Evolutionary conservation across 2,888 invertebrate species (phyloP), one percentile per base, ranked within the genome.

Genomic region (Caenorhabditis sp.): DNA sequence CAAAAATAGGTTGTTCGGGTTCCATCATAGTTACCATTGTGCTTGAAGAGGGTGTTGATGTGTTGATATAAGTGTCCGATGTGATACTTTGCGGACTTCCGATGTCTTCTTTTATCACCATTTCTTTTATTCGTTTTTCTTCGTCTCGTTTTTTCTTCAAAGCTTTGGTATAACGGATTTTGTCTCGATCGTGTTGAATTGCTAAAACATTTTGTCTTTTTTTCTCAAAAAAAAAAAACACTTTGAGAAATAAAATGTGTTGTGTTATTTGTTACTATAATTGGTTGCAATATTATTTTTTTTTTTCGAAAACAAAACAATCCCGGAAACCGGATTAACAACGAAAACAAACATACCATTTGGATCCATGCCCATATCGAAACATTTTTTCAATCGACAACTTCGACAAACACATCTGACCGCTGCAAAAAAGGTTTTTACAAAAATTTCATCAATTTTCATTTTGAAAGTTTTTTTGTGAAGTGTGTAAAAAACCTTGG

Each of bases 341-440:
- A 23, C 12, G 19, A 51, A 51, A 51, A 1, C 5, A 55, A 37
- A 61, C 70, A 23, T 49, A 82, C 82, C 82, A 72, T 81, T 82
- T 65, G 82, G 79, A 65, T 82, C 82, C 82, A 82, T 82, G 66
- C 82, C 82, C 76, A 74, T 78, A 53, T 81, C 81, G 78, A 81
- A 82, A 69, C 82, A 82, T 73, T 82, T 82, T 76, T 82, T 81
- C 62, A 82, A 69, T 19, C 82, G 76, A 64, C 82, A 82, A 59
- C 77, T 79, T 53, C 82, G 62, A 59, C 82, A 82, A n/a, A 82
- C 82, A 62, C 82, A 82, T 71, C 82, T 72, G 19, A 82, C 82
- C 27, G 79, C 82, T 82, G 71, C 62, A 81, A 74, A 23, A 55
- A 31, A 31, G 10, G 10, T n/a, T n/a, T n/a, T n/a, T n/a, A n/a